These are phyloP conservation scores for Anolis sagrei DNA, from an alignment of 2,113 vertebrate species.

Conservation along the genomic window DNA sequence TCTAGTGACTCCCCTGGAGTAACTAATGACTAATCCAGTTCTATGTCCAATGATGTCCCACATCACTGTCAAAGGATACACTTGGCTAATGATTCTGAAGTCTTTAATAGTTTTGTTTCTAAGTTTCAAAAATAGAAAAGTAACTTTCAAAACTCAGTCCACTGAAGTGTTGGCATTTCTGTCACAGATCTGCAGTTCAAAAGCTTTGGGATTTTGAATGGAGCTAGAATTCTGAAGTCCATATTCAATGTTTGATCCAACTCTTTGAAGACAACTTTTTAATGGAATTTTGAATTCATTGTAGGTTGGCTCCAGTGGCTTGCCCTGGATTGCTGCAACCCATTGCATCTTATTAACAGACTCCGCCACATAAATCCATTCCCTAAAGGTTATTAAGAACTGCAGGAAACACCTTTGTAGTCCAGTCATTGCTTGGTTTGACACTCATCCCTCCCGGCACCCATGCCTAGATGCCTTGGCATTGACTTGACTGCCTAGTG, in stretches of 20 bases:
- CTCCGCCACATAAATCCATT: neutral
- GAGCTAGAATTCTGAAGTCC: neutral
- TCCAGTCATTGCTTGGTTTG: neutral
- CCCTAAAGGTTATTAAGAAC: neutral
- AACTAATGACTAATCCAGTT: neutral
- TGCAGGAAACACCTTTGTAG: neutral
- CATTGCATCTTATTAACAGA: neutral
- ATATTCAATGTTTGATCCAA: neutral
- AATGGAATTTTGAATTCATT: neutral
- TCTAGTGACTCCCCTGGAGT: neutral
- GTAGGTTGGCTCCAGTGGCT: neutral
- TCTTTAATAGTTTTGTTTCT: neutral
- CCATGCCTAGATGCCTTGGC: conserved; percentile 3
- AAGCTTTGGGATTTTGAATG: neutral
- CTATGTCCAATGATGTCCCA: conserved; percentile 4
- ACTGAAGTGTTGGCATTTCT: conserved; percentile 1
- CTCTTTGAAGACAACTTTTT: conserved; percentile 9
- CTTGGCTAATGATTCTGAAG: neutral
- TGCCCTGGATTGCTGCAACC: neutral
- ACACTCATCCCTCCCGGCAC: neutral
- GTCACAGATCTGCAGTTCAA: conserved; percentile 6
- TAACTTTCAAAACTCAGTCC: neutral
- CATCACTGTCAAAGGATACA: neutral
- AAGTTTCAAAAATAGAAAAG: neutral
- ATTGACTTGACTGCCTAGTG: conserved; percentile 10